A percentile compares a stretch with the other conserved stretches of the same genome.
Conservation (phyloP, 1,140 invertebrate genomes). For the Probaryconus sp. region DNA sequence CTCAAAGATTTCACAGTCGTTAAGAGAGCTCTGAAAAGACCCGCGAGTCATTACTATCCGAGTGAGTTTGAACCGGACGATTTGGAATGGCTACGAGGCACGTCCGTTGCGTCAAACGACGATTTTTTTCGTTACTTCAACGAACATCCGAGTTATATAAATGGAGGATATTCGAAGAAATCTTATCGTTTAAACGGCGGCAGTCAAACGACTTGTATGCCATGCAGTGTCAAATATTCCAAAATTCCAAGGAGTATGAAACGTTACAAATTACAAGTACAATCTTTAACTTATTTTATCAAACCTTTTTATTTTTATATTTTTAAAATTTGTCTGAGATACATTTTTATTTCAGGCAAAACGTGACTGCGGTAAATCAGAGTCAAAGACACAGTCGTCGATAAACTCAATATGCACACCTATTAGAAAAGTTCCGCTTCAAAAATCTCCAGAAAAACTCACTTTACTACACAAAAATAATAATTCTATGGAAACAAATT, state of each 20-base stretch:
- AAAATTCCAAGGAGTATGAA: not conserved
- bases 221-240: constrained; percentile 1
- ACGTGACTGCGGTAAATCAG: not conserved
- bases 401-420: too few relatives aligned
- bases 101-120: constrained; percentile 26
- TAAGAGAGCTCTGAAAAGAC: constrained; percentile 46
- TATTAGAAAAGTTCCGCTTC: too few relatives aligned
- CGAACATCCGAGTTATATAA: constrained; percentile 26
- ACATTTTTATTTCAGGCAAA: not conserved
- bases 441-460: too few relatives aligned
- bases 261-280: not conserved
- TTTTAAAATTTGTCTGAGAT: too few relatives aligned
- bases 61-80: constrained; percentile 19
- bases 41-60: constrained; percentile 44
- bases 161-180: not conserved
- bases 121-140: constrained; percentile 24
- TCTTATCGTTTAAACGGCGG: not conserved
- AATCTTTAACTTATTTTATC: too few relatives aligned
- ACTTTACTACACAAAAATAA: constrained; percentile 1
- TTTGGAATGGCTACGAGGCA: constrained; percentile 39
- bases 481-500: not conserved
- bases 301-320: too few relatives aligned
- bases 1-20: not conserved
- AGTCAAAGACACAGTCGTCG: too few relatives aligned
- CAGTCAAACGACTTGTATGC: constrained; percentile 3